Evolutionary conservation across 2,888 invertebrate species (phyloP), one percentile per base, ranked within the genome.

Genomic region (Pseudococcus longispinus): DNA sequence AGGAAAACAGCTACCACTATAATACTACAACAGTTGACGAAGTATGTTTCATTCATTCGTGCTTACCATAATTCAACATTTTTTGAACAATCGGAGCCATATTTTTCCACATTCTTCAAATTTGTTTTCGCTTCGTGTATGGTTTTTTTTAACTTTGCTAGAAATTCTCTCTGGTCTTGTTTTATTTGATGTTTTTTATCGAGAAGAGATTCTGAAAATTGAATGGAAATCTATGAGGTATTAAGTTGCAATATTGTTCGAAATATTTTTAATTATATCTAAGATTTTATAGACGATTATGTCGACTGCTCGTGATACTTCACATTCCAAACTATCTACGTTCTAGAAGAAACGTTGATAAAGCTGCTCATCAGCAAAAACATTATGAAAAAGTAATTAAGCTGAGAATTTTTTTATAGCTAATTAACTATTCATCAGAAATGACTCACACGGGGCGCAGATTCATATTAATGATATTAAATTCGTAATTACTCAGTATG

Each of bases 31-130:
- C 8, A 37, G 8, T 6, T 8, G 37, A 9, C 37, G 37, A 2
- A 37, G 9, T 37, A 37, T 37, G 8, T 37, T 0, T 37, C 8
- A 4, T 37, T 37, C 9, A 37, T 9, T 37, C 9, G 37, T 37
- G 37, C 70, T 70, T 42, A 80, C 77, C 77, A 80, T 20, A 80
- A 42, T 42, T 42, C 42, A 0, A 80, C 23, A 80, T 80, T 80
- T 42, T 80, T 80, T 8, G 77, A 80, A 80, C 77, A 80, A 20
- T 80, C 20, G 23, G 37, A 20, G 11, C 20, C 6, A 20, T 80
- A 20, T 20, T 42, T 6, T 13, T 80, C 77, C 0, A 80, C 77
- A 42, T 42, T 80, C 42, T 80, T 80, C 20, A 80, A 42, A 80
- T 80, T 80, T 0, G 37, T 6, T 23, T 80, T 80, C 11, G 77